phyloP scores from a whole-genome alignment of 2,888 invertebrate species.

The Aethes cnicana region DNA sequence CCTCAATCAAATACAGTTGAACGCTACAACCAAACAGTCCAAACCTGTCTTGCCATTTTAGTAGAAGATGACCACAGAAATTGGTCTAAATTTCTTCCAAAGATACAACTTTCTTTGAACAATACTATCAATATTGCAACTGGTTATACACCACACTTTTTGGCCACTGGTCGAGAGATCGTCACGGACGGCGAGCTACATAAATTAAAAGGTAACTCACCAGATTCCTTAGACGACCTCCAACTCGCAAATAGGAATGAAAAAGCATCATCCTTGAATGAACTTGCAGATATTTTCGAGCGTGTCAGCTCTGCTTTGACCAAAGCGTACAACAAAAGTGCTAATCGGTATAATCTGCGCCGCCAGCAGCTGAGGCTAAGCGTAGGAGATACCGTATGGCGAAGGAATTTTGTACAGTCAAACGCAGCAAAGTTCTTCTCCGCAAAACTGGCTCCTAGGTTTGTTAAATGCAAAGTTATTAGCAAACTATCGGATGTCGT shows the following conservation, averaged over 20 bases:
- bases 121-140: background rate
- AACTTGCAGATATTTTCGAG: too few species aligned
- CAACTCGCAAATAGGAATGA: too few species aligned
- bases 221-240: background rate
- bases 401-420: background rate
- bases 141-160: background rate
- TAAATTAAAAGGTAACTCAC: background rate
- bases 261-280: too few species aligned
- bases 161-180: background rate
- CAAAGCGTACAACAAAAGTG: background rate
- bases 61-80: too few species aligned
- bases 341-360: background rate
- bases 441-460: background rate
- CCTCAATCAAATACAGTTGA: conserved; percentile 2
- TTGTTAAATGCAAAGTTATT: background rate
- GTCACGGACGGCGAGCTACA: background rate
- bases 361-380: background rate
- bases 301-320: background rate
- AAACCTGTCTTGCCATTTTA: background rate
- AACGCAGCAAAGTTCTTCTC: too few species aligned
- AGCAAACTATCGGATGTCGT: background rate
- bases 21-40: background rate
- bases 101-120: background rate
- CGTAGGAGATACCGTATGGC: background rate
- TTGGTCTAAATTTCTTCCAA: background rate